These are phyloP conservation scores for Drosophila macrospina DNA, from an alignment of 2,888 invertebrate genomes.

Conservation along the genomic window DNA sequence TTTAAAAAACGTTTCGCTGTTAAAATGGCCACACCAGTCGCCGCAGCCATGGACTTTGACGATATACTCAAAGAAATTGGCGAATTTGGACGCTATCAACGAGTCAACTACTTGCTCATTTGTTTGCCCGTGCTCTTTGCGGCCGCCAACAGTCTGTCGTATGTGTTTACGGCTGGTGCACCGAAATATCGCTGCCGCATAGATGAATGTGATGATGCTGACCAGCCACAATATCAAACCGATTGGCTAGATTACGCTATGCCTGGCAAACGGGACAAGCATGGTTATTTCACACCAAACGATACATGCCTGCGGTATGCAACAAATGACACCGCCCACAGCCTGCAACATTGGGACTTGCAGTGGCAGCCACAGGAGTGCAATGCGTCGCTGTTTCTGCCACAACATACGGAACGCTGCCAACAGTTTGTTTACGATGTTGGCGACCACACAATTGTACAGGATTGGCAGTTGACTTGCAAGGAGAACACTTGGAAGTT, in stretches of 20 bases:
- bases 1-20: slow-evolving; percentile 2
- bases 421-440: slow-evolving; percentile 86
- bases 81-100: slow-evolving; percentile 87
- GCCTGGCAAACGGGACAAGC: slow-evolving; percentile 83
- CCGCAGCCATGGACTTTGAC: slow-evolving; percentile 87
- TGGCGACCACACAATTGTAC: slow-evolving; percentile 87
- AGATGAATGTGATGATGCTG: slow-evolving; percentile 86
- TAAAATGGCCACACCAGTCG: slow-evolving; percentile 31
- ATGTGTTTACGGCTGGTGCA: slow-evolving; percentile 88
- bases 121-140: slow-evolving; percentile 88
- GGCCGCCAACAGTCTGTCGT: slow-evolving; percentile 88
- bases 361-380: slow-evolving; percentile 21
- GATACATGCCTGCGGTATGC: slow-evolving; percentile 79
- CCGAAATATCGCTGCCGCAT: slow-evolving; percentile 87
- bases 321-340: slow-evolving; percentile 44
- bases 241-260: slow-evolving; percentile 86
- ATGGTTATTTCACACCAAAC: slow-evolving; percentile 78
- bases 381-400: slow-evolving; percentile 83
- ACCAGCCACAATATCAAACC: slow-evolving; percentile 59
- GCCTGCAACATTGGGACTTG: background rate
- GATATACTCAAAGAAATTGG: slow-evolving; percentile 87
- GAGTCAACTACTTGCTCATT: slow-evolving; percentile 86
- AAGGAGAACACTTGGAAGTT: slow-evolving; percentile 88
- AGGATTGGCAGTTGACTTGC: slow-evolving; percentile 88
- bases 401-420: slow-evolving; percentile 84